These are phyloP conservation scores for Scolopax bukidnonensis DNA, from an alignment of 2,797 vertebrate genomes.

Conservation along the genomic window DNA sequence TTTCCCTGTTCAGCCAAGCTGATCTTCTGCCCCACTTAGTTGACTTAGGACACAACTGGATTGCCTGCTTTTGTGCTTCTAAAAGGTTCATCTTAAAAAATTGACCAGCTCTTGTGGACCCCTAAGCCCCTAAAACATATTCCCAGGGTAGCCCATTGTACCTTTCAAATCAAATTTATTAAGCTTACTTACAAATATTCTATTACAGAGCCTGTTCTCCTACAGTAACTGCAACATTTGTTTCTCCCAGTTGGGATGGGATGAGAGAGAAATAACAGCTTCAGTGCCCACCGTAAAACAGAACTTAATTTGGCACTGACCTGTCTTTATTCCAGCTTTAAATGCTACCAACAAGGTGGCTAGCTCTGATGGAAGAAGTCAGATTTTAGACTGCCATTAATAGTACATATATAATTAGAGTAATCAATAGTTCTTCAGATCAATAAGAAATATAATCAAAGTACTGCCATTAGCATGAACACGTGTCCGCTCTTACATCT, in stretches of 20 bases:
- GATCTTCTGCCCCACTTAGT: background rate
- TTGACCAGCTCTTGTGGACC: background rate
- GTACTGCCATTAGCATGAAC: background rate
- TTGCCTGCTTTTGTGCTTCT: background rate
- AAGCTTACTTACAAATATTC: background rate
- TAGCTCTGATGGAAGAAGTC: background rate
- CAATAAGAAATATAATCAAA: background rate
- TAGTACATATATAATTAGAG: background rate
- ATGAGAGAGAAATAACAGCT: background rate
- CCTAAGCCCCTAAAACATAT: background rate
- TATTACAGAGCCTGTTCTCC: background rate
- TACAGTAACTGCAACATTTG: background rate
- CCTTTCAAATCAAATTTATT: background rate
- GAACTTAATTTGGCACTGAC: background rate
- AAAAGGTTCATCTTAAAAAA: background rate
- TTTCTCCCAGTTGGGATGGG: background rate
- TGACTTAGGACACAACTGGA: background rate
- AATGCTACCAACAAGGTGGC: background rate
- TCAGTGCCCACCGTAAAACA: background rate
- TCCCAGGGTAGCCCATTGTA: background rate
- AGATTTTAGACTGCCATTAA: background rate
- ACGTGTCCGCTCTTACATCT: background rate
- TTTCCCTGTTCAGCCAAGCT: background rate
- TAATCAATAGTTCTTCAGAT: background rate
- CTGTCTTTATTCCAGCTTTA: background rate